A percentile compares a stretch with the other conserved stretches of the same genome.
phyloP scores from a whole-genome alignment of 1,140 invertebrate genomes.

The Drosophila novamexicana region DNA sequence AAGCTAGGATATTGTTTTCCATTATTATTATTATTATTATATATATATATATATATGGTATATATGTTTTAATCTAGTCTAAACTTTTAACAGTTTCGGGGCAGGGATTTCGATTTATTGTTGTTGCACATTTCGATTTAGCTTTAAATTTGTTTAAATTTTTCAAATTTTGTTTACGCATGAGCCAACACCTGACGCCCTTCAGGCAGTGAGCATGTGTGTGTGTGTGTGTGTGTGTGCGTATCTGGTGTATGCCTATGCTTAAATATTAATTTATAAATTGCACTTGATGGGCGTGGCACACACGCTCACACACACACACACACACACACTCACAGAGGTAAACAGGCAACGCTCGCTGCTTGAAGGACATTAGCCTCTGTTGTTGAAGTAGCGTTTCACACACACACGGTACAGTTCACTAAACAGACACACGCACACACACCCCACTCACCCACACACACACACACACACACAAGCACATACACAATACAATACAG shows the following conservation, averaged over 20 bases:
- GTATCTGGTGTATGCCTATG: conserved; percentile 2
- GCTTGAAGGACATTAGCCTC: conserved; percentile 73
- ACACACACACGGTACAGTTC: conserved; percentile 12
- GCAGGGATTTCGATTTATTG: conserved; percentile 21
- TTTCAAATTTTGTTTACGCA: conserved; percentile 38
- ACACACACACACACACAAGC: conserved; percentile 6
- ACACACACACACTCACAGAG: conserved; percentile 1
- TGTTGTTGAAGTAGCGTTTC: conserved; percentile 57
- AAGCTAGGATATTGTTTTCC: conserved; percentile 28
- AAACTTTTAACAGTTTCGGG: conserved; percentile 42
- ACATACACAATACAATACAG: conserved; percentile 21
- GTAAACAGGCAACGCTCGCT: conserved; percentile 33
- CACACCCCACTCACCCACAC: conserved; percentile 5
- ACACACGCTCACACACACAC: conserved; percentile 22
- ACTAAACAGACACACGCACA: background rate
- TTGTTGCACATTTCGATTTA: conserved; percentile 31
- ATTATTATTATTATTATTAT: conserved; percentile 28
- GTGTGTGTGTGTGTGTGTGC: conserved; percentile 24
- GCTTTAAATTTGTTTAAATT: conserved; percentile 17
- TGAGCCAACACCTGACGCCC: conserved; percentile 81
- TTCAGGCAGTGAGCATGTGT: conserved; percentile 59
- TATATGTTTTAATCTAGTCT: conserved; percentile 18
- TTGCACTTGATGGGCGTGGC: conserved; percentile 50
- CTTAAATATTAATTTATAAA: conserved; percentile 50
- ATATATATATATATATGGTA: conserved; percentile 29